Conservation (phyloP, 2,888 invertebrate genomes). For the Ceratothoa steindachneri region DNA sequence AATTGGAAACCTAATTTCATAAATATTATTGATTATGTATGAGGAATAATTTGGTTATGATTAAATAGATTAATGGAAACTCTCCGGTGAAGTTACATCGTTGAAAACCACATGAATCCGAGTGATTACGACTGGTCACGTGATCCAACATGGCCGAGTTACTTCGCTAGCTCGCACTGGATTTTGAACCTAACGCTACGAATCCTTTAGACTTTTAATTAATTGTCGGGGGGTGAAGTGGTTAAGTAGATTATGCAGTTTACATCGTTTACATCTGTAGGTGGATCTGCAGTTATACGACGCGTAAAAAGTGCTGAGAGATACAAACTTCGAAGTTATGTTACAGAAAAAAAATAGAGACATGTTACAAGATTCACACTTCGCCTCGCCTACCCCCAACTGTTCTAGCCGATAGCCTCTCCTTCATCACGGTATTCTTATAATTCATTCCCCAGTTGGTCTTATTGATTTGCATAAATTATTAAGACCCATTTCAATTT, state of each 20-base stretch:
- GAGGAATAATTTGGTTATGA: conserved; percentile 5
- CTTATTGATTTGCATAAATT: conserved; percentile 8
- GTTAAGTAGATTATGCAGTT: conserved; percentile 12
- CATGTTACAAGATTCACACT: not conserved
- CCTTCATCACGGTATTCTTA: conserved; percentile 1
- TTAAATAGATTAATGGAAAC: conserved; percentile 8
- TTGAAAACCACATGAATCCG: not conserved
- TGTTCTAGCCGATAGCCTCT: conserved; percentile 2
- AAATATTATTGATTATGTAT: not conserved
- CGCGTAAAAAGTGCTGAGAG: conserved; percentile 7
- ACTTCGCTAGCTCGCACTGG: not conserved
- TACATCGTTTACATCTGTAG: not conserved
- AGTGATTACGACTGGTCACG: conserved; percentile 3
- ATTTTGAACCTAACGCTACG: not conserved
- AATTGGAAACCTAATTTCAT: not conserved
- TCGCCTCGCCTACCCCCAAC: not conserved
- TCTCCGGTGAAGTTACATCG: not conserved
- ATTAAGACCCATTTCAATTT: conserved; percentile 13
- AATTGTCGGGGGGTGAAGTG: not conserved
- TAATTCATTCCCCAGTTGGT: conserved; percentile 12
- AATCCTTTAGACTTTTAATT: not conserved
- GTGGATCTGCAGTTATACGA: conserved; percentile 10
- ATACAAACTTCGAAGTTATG: conserved; percentile 3
- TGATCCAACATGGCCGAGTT: conserved; percentile 7
- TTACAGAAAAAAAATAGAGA: not conserved